These are phyloP conservation scores for Zosterops pallidus DNA, from an alignment of 2,113 vertebrate genomes.

Conservation along the genomic window DNA sequence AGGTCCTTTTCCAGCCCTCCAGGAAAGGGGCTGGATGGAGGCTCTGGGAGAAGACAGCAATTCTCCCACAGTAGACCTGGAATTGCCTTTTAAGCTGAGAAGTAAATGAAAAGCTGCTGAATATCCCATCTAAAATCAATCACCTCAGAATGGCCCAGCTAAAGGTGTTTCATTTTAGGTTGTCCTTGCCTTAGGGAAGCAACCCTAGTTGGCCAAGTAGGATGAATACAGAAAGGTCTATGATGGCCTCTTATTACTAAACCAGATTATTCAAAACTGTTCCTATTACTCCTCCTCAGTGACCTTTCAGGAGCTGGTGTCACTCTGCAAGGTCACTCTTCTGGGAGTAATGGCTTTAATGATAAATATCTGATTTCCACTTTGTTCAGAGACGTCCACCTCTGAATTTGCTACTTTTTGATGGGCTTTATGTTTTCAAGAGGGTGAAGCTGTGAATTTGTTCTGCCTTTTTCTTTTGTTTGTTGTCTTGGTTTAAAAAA, in stretches of 20 bases:
- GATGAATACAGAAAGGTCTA: background rate
- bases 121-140: background rate
- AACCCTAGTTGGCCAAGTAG: background rate
- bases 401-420: background rate
- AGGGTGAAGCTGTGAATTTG: background rate
- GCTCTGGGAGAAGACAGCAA: background rate
- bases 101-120: background rate
- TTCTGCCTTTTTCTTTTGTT: background rate
- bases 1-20: background rate
- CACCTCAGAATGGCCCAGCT: background rate
- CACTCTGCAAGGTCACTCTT: background rate
- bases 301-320: background rate
- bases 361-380: background rate
- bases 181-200: background rate
- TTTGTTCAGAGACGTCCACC: background rate
- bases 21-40: background rate
- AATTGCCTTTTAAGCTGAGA: background rate
- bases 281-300: background rate
- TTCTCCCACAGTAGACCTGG: background rate
- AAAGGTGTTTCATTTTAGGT: background rate
- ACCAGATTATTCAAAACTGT: background rate
- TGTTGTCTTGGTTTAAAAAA: background rate
- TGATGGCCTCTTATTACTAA: background rate
- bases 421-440: background rate
- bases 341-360: background rate